Percentiles rank a stretch among this genome's conserved stretches.
phyloP scores from a whole-genome alignment of 2,888 invertebrate genomes.

The Agonum fuliginosum region DNA sequence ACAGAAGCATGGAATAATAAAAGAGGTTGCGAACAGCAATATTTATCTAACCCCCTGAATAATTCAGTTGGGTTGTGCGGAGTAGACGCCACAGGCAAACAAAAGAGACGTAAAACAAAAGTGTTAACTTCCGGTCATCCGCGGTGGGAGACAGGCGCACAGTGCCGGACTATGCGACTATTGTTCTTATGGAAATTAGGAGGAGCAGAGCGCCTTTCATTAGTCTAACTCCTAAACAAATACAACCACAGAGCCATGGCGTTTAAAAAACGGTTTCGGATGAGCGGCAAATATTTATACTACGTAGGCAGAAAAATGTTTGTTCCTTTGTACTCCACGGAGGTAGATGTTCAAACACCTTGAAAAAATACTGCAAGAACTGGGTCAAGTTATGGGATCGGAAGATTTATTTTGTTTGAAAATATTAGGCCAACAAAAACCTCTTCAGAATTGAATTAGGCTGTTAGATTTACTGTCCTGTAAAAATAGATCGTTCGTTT shows the following conservation, averaged over 20 bases:
- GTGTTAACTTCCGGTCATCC: constrained; percentile 57
- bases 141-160: constrained; percentile 37
- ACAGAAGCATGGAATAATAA: constrained; percentile 44
- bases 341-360: neutral
- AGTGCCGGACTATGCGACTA: constrained; percentile 43
- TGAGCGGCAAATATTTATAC: constrained; percentile 50
- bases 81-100: constrained; percentile 37
- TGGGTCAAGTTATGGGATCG: constrained; percentile 40
- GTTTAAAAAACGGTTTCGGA: constrained; percentile 47
- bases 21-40: constrained; percentile 51
- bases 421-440: constrained; percentile 5
- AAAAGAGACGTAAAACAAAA: constrained; percentile 58
- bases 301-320: constrained; percentile 39
- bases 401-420: constrained; percentile 31
- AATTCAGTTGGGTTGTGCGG: constrained; percentile 17
- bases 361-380: constrained; percentile 14
- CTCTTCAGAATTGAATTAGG: constrained; percentile 32
- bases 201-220: constrained; percentile 34
- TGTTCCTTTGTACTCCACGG: constrained; percentile 17
- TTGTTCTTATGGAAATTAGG: constrained; percentile 58
- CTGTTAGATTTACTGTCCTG: constrained; percentile 16
- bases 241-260: constrained; percentile 4
- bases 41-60: constrained; percentile 56
- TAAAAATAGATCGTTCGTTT: constrained; percentile 29
- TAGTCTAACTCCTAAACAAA: constrained; percentile 51